Base-by-base conservation (phyloP, 2,113 vertebrate genomes). In the Crypturellus undulatus region DNA sequence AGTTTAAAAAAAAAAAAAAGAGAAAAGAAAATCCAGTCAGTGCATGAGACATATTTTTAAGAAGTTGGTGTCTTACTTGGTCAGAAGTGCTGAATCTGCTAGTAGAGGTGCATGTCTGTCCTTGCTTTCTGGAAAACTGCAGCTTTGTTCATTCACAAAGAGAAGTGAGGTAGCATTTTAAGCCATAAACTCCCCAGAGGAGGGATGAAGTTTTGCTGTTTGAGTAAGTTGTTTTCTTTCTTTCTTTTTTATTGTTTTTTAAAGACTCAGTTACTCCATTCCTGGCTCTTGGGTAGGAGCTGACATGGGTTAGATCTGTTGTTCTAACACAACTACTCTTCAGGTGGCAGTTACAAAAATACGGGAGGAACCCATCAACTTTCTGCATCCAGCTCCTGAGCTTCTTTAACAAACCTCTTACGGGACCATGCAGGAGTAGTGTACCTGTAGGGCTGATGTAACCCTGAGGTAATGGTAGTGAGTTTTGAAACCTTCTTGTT, bases 91-190 rank as follows among this genome's bases (percentile, higher is more conserved):
- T 97, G 91, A 97, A 97, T 97, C 97, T 97, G 94, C 98, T 98
- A 96, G 96, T 98, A 97, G 98, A 98, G 97, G 96, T 98, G 98
- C 98, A 98, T 98, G 98, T 97, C 97, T 97, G 97, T 97, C 96
- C 96, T 98, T 97, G 98, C 97, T 97, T 98, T 96, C 96, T 96
- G 97, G 94, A 96, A 97, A 96, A 94, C 97, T 96, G 94, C 97
- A 97, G 89, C 97, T 98, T 94, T 96, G 96, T 98, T 98, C 96
- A 92, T 96, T 97, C 96, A 94, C 96, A 77, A 97, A 95, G 92
- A 92, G 96, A 92, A 84, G 36, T 95, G 89, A 94, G 94, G 81
- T 60, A 97, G 97, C 98, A 98, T 98, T 98, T 98, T 98, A 98
- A 98, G 98, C 98, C 98, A 98, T 98, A 98, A 98, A 97, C 87